These are phyloP conservation scores for Megalurothrips usitatus DNA, from an alignment of 2,888 invertebrate genomes.

Conservation along the genomic window DNA sequence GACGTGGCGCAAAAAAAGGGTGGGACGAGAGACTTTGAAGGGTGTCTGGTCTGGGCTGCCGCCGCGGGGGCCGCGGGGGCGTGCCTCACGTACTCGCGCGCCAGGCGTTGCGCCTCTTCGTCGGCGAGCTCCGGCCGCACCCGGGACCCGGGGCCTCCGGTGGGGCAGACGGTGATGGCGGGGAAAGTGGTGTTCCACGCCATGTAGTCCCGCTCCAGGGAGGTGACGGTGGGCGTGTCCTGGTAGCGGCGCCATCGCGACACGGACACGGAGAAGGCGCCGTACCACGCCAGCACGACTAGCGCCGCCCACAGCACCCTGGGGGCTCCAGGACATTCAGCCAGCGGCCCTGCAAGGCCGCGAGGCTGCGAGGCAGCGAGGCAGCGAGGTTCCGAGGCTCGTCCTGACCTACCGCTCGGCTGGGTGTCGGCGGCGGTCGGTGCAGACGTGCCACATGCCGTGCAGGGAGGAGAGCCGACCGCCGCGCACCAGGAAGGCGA, in stretches of 20 bases:
- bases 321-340: not conserved
- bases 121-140: not conserved
- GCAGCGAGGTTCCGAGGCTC: too few species aligned
- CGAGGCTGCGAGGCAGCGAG: not conserved
- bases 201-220: constrained; percentile 41
- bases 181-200: constrained; percentile 42
- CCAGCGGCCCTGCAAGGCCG: not conserved
- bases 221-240: constrained; percentile 41
- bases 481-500: not conserved
- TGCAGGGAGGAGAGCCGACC: not conserved
- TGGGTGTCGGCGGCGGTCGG: not conserved
- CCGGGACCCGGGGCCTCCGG: constrained; percentile 29
- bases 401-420: not conserved
- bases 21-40: not conserved
- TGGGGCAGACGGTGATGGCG: constrained; percentile 41
- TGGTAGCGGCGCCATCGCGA: constrained; percentile 40
- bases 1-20: too few species aligned
- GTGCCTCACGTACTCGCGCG: not conserved
- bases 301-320: constrained; percentile 37
- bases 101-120: not conserved
- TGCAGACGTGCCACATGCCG: not conserved
- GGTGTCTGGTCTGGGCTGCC: too few species aligned
- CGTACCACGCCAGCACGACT: constrained; percentile 34
- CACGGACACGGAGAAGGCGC: constrained; percentile 36
- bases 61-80: not conserved